These are phyloP conservation scores for Polypedilum vanderplanki DNA, from an alignment of 1,140 invertebrate genomes.

Conservation along the genomic window DNA sequence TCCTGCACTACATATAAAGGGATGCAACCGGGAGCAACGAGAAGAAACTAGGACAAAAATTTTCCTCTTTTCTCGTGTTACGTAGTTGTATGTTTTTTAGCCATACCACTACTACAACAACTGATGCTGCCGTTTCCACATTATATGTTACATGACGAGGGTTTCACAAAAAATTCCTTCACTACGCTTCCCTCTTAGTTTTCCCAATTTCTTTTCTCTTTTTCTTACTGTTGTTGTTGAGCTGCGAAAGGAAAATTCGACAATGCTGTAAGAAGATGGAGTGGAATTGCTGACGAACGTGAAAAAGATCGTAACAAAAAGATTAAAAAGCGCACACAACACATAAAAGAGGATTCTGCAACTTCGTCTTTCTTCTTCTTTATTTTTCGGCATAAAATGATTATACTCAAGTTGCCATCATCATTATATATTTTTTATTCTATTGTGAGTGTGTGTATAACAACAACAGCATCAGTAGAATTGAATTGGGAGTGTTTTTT, in stretches of 20 bases:
- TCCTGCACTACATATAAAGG: neutral
- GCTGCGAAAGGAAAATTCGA: neutral
- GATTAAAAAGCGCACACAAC: constrained; percentile 11
- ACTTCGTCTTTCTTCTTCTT: neutral
- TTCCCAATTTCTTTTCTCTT: neutral
- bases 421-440: neutral
- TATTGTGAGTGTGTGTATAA: neutral
- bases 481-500: neutral
- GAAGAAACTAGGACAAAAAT: constrained; percentile 11
- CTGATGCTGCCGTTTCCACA: neutral
- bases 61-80: neutral
- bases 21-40: neutral
- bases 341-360: neutral
- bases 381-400: constrained; percentile 6
- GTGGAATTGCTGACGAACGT: constrained; percentile 16
- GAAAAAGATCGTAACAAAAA: constrained; percentile 18
- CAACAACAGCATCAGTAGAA: neutral
- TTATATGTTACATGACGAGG: neutral
- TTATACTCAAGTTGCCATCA: constrained; percentile 5
- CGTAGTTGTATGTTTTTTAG: neutral
- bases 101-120: neutral
- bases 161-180: neutral
- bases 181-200: neutral
- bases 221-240: neutral
- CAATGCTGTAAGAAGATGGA: neutral